These are phyloP conservation scores for Bufo gargarizans DNA, from an alignment of 2,113 vertebrate species.

Conservation along the genomic window DNA sequence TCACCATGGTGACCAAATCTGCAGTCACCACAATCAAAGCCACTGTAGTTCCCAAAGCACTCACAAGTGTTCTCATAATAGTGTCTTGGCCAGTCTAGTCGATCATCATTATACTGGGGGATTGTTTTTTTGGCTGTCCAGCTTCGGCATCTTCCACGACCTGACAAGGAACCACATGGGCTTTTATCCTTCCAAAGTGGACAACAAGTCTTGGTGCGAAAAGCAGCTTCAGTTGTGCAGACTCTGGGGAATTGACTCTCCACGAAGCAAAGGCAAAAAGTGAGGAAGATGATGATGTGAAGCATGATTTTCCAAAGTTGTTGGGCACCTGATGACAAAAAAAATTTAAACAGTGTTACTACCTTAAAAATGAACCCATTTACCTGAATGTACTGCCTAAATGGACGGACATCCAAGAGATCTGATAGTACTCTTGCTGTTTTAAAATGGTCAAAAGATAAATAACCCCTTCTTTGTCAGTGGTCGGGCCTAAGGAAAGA, in stretches of 20 bases:
- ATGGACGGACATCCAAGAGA: too few relatives aligned
- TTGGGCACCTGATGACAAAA: background rate
- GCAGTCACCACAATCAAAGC: conserved; percentile 62
- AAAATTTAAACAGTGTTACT: background rate
- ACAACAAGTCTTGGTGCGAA: conserved; percentile 56
- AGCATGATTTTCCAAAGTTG: background rate
- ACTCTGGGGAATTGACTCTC: conserved; percentile 61
- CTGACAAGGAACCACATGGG: conserved; percentile 56
- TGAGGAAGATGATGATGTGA: background rate
- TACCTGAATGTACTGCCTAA: too few relatives aligned
- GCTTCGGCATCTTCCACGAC: conserved; percentile 52
- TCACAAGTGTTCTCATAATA: conserved; percentile 59
- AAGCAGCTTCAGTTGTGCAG: conserved; percentile 57
- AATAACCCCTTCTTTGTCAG: too few relatives aligned
- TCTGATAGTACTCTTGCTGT: too few relatives aligned
- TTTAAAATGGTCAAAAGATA: too few relatives aligned
- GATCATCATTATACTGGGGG: conserved; percentile 53
- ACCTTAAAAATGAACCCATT: background rate
- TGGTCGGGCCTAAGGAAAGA: too few relatives aligned
- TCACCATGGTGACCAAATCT: conserved; percentile 54
- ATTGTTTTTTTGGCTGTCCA: background rate
- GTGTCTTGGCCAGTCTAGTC: conserved; percentile 56
- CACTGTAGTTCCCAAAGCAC: conserved; percentile 59
- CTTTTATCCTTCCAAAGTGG: conserved; percentile 58
- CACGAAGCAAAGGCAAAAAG: background rate